Evolutionary conservation across 2,113 vertebrate species (phyloP), one percentile per base, ranked within the genome.

Genomic region (Myiozetetes cayanensis): DNA sequence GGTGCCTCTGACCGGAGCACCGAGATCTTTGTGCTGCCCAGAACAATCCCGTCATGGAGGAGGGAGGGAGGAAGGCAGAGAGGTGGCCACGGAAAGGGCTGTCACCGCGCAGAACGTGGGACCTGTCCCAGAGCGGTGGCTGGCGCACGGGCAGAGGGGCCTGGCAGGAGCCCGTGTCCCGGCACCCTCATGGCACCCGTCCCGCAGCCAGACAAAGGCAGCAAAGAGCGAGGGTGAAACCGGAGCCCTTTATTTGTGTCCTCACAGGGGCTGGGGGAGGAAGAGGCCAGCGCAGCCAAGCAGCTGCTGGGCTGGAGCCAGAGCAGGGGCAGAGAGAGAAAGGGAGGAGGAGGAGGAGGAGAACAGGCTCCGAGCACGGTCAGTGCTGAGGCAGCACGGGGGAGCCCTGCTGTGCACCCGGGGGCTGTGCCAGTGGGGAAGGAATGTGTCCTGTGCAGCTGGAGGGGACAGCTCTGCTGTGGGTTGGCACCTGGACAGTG

Each of bases 201-300:
- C 85, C 67, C 10, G 0, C 28, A 8, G 66, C 6, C 2, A 8
- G n/a, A 90, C 88, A 93, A 94, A 96, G 73, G 84, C 92, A 2
- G 85, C 93, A 86, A 85, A 93, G 92, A 94, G 66, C n/a, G 67
- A 50, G 81, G 87, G 80, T 96, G 94, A 94, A 94, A 96, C 90
- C 72, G 2, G 93, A 96, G 91, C 93, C 94, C 90, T 97, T 97
- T 97, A 97, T 96, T 97, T 91, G 87, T 91, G 87, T 95, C 81
- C 78, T 84, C 2, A 1, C 22, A 8, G 52, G 31, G 37, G 53
- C 44, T 10, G 46, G 21, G 50, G 81, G 75, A 88, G 87, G 59
- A 82, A 75, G 67, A 61, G 76, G 73, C 77, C 33, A 1, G 68
- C 46, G 49, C 11, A 0, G 80, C 74, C 67, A 66, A 80, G 35